Evolutionary conservation across 2,888 invertebrate species (phyloP).

Genomic region (Sphinx pinastri): DNA sequence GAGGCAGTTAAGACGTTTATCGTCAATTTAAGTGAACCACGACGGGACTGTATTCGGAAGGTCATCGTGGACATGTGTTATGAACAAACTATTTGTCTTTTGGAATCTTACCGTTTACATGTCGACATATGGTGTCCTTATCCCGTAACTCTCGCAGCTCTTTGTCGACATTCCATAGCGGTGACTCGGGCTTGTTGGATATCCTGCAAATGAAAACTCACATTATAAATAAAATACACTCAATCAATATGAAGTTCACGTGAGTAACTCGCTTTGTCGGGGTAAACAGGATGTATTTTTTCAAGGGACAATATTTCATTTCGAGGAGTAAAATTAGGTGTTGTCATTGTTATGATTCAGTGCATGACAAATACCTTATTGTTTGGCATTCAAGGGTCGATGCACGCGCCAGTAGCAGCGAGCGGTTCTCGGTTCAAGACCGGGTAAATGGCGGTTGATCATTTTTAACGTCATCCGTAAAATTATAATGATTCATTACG

Average conservation of each 20-base stretch:
- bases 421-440: conserved; percentile 64
- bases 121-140: conserved; percentile 69
- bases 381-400: conserved; percentile 72
- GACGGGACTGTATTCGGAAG: conserved; percentile 37
- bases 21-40: conserved; percentile 37
- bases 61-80: conserved; percentile 31
- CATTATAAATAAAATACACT: conserved; percentile 48
- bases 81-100: conserved; percentile 28
- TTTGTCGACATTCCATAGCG: conserved; percentile 72
- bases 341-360: conserved; percentile 56
- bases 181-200: conserved; percentile 75
- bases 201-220: conserved; percentile 64
- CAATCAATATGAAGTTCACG: conserved; percentile 26
- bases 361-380: conserved; percentile 66
- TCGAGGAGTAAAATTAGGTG: conserved; percentile 44
- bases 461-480: conserved; percentile 69
- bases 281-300: conserved; percentile 12
- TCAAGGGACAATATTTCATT: conserved; percentile 23
- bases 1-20: conserved; percentile 47
- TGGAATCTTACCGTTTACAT: conserved; percentile 70
- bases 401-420: conserved; percentile 60
- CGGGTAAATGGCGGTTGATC: conserved; percentile 52
- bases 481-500: conserved; percentile 66
- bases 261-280: not conserved
- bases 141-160: conserved; percentile 66